These are phyloP conservation scores for Andinoacara biseriatus DNA, from an alignment of 2,113 vertebrate species.

Conservation along the genomic window DNA sequence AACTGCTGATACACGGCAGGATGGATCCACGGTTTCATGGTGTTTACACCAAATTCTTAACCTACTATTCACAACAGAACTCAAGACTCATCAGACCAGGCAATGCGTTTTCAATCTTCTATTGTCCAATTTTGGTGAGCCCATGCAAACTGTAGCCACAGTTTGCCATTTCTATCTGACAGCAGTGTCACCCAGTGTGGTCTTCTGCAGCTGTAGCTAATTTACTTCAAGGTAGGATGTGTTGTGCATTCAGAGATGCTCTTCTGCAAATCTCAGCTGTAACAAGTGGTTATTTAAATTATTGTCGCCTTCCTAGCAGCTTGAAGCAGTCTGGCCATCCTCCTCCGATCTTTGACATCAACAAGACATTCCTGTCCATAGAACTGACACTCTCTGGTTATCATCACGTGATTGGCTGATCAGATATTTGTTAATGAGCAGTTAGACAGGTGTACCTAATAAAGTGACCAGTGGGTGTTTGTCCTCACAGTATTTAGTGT, in stretches of 20 bases:
- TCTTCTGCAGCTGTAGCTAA: background rate
- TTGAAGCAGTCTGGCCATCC: background rate
- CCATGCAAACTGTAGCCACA: background rate
- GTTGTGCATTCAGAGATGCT: background rate
- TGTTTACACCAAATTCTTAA: background rate
- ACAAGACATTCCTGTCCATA: background rate
- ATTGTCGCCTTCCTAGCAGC: background rate
- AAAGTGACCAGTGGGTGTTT: background rate
- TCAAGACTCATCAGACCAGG: background rate
- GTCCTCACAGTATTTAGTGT: background rate
- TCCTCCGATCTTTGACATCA: background rate
- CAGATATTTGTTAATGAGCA: background rate
- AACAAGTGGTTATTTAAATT: background rate
- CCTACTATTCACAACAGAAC: background rate
- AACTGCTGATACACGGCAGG: background rate
- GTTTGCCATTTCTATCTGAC: background rate
- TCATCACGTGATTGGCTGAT: background rate
- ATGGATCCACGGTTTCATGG: background rate
- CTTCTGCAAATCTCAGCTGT: background rate
- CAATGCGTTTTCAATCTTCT: background rate
- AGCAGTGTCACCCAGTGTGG: background rate
- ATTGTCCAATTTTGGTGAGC: background rate
- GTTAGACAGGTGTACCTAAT: background rate
- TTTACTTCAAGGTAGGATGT: background rate
- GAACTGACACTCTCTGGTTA: background rate